Evolutionary conservation across 2,113 vertebrate species (phyloP).

Genomic region (Eptesicus fuscus): DNA sequence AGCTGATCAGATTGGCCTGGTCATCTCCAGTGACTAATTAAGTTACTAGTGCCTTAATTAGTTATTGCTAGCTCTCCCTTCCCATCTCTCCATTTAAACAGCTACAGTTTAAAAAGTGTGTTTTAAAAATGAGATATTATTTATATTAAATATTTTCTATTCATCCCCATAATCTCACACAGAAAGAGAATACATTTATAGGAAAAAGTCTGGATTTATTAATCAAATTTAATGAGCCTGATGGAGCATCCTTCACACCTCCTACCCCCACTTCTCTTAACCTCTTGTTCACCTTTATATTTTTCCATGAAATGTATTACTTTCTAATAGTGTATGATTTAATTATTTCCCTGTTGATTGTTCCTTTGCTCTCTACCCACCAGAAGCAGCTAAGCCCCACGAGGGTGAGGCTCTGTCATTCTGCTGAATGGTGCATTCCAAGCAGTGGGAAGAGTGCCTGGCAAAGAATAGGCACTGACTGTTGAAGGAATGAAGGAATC

Average conservation of each 20-base stretch:
- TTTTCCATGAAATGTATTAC: neutral
- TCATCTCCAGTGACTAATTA: neutral
- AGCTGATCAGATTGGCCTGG: neutral
- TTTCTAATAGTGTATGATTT: neutral
- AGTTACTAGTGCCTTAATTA: neutral
- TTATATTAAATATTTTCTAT: neutral
- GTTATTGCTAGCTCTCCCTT: neutral
- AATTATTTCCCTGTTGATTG: neutral
- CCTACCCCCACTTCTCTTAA: neutral
- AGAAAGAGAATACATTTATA: neutral
- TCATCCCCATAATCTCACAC: neutral
- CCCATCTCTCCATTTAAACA: neutral
- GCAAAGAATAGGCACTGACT: neutral
- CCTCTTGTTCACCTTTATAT: neutral
- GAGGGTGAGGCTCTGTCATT: neutral
- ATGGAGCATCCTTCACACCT: neutral
- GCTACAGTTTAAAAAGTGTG: neutral
- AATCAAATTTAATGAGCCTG: neutral
- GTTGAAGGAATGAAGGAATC: neutral
- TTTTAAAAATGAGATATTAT: neutral
- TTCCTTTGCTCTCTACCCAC: neutral
- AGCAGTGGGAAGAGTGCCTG: neutral
- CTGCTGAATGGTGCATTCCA: neutral
- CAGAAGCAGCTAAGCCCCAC: neutral
- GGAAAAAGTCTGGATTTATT: neutral